Conservation (phyloP, 2,888 invertebrate species). For the Anoncus sp. region DNA sequence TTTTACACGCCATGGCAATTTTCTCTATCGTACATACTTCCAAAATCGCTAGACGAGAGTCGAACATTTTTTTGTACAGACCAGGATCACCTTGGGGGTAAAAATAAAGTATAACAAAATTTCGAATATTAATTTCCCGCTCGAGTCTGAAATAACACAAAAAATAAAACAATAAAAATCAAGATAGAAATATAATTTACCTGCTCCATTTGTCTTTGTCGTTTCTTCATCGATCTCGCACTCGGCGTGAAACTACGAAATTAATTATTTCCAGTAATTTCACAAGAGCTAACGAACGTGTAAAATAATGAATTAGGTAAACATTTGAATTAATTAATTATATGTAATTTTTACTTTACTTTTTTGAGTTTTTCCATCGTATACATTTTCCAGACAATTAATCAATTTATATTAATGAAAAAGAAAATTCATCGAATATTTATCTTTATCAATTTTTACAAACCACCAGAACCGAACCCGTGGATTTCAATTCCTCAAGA, state of each 20-base stretch:
- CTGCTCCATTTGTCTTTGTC: conserved; percentile 6
- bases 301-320: conserved; percentile 10
- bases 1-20: conserved; percentile 85
- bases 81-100: conserved; percentile 83
- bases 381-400: too few relatives aligned
- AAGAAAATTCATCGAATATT: too few relatives aligned
- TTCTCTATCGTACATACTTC: conserved; percentile 87
- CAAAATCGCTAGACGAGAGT: conserved; percentile 87
- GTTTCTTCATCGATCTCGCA: conserved; percentile 86
- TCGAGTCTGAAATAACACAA: too few relatives aligned
- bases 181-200: conserved; percentile 44
- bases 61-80: conserved; percentile 87
- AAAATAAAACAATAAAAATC: conserved; percentile 40
- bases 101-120: conserved; percentile 30
- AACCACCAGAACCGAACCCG: conserved; percentile 88
- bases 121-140: too few relatives aligned
- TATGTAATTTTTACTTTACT: not conserved
- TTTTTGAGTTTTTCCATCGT: not conserved
- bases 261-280: conserved; percentile 14
- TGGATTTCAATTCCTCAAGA: conserved; percentile 85
- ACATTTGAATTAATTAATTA: conserved; percentile 24
- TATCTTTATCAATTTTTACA: conserved; percentile 66
- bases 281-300: too few relatives aligned
- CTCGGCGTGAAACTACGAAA: conserved; percentile 89
- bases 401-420: too few relatives aligned